Evolutionary conservation across 92 coral and sea anemone species (phyloP).

Genomic region (Siderastrea siderea): DNA sequence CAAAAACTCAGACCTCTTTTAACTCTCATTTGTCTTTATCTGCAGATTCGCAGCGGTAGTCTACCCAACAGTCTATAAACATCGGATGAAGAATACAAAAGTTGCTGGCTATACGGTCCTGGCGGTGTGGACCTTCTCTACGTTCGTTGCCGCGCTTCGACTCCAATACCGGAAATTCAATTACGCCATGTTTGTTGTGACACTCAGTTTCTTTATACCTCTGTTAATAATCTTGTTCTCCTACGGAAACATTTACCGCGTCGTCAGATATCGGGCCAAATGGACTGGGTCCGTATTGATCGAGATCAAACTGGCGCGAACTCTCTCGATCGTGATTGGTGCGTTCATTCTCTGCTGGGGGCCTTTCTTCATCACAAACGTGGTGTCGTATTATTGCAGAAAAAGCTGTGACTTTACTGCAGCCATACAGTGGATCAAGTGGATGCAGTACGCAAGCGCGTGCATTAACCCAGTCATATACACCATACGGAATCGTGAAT

Average conservation of each 20-base stretch:
- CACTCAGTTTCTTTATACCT: constrained; percentile 81
- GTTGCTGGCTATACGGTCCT: constrained; percentile 76
- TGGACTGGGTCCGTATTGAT: constrained; percentile 93
- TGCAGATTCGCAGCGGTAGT: constrained; percentile 84
- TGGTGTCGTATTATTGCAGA: constrained; percentile 71
- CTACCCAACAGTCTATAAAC: constrained; percentile 83
- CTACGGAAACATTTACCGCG: constrained; percentile 82
- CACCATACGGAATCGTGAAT: constrained; percentile 88
- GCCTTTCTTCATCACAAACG: constrained; percentile 78
- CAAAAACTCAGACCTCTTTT: neutral
- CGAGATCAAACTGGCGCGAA: constrained; percentile 88
- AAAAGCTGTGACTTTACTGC: constrained; percentile 20
- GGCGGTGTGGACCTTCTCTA: constrained; percentile 77
- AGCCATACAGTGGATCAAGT: constrained; percentile 66
- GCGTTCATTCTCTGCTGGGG: constrained; percentile 94
- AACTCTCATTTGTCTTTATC: neutral
- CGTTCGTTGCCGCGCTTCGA: constrained; percentile 71
- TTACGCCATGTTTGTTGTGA: constrained; percentile 75
- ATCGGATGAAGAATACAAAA: constrained; percentile 72
- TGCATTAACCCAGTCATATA: constrained; percentile 86
- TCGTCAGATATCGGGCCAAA: constrained; percentile 83
- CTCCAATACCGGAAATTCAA: constrained; percentile 27
- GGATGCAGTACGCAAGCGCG: constrained; percentile 83
- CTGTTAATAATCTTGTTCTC: constrained; percentile 70
- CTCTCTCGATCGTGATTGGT: constrained; percentile 89